A percentile compares a stretch with the other conserved stretches of the same genome.
Evolutionary conservation across 23 tunicate genomes (phyloP).

Genomic region (Diplosoma virens): DNA sequence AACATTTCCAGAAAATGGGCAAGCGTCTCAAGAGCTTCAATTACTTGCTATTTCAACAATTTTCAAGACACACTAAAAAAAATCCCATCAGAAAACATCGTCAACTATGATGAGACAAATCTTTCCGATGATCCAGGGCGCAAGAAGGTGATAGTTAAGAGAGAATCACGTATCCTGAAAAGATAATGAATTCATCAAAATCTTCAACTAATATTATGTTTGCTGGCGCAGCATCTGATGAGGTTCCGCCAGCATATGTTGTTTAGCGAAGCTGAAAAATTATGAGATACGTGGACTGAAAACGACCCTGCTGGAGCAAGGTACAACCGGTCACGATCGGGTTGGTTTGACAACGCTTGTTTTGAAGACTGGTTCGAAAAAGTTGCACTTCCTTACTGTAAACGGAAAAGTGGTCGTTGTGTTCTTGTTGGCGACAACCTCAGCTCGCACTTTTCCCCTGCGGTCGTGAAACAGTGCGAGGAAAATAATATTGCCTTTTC

Average conservation of each 20-base stretch:
- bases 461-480: not conserved
- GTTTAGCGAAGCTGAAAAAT: slow-evolving; percentile 6
- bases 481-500: not conserved
- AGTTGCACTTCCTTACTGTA: not conserved
- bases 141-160: not conserved
- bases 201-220: not conserved
- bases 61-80: not conserved
- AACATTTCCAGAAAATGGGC: not conserved
- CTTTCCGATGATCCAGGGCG: slow-evolving; percentile 29
- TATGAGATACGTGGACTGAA: slow-evolving; percentile 1
- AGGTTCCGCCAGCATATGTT: not conserved
- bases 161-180: not conserved
- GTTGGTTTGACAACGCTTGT: slow-evolving; percentile 16
- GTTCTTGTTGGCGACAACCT: slow-evolving; percentile 1
- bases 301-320: not conserved
- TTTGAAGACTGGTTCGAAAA: slow-evolving; percentile 17
- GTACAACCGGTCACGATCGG: slow-evolving; percentile 11
- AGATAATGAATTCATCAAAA: slow-evolving; percentile 16
- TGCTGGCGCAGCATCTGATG: slow-evolving; percentile 22
- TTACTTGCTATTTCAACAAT: not conserved
- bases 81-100: slow-evolving; percentile 2
- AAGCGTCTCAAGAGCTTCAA: not conserved
- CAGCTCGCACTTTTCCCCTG: not conserved
- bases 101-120: slow-evolving; percentile 31
- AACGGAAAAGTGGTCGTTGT: not conserved